Base-by-base conservation (phyloP, 2,888 invertebrate genomes). In the Lasius platythorax region DNA sequence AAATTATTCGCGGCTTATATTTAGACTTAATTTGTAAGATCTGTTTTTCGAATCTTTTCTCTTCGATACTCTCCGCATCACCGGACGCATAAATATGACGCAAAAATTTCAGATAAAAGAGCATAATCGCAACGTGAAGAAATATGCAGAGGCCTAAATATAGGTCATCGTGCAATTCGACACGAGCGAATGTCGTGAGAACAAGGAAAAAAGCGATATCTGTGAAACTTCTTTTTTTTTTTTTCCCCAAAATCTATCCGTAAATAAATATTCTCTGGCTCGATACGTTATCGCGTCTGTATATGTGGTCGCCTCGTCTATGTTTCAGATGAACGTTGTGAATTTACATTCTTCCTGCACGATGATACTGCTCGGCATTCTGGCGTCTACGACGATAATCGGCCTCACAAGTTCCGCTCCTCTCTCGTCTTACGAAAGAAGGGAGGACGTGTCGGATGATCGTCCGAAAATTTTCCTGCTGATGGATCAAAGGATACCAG, bases 331-430 rank as follows among this genome's bases (percentile, higher is more conserved):
- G 84, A 53, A 74, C 58, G 56, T 58, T 46, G 50, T 46, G 40
- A 53, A 63, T 30, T 15, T 30, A n/a, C 30, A 40, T 63, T 70
- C 67, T 70, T 83, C 85, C 76, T 83, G 74, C 89, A 92, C 82
- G 85, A 94, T 94, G 94, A 92, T 94, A 82, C 83, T 94, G 70
- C 87, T 92, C 84, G 90, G 90, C 68, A 72, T 94, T 30, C 83
- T 95, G n/a, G 37, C 76, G 83, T 91, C 90, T 68, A 92, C 92
- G 43, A 90, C 92, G 78, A 89, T 91, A 81, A 92, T 94, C 72
- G 91, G 87, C 83, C 85, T 93, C 82, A 90, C 90, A 76, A 88
- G 89, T 70, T 92, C 91, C 56, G 88, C 92, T 53, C 93, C 94
- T 50, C 81, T 92, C 76, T 88, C 88, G 61, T 87, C 91, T 56